phyloP scores from a whole-genome alignment of 2,113 vertebrate genomes.

The Rhinolophus ferrumequinum region DNA sequence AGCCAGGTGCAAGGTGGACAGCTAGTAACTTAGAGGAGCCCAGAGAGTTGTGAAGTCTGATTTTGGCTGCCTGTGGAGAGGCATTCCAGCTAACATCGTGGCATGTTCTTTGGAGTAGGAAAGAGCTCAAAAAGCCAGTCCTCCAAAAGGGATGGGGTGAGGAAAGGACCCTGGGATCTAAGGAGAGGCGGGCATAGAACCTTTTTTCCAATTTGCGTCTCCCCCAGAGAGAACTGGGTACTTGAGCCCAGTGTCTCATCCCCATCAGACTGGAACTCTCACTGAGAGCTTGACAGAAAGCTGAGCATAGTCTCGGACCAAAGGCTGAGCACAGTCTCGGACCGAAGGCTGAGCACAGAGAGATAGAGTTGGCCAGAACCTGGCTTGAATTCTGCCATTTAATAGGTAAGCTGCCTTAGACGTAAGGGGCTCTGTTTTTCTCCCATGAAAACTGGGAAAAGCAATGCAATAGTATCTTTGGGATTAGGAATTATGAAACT shows the following conservation, averaged over 20 bases:
- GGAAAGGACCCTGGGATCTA: not conserved
- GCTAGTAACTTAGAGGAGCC: not conserved
- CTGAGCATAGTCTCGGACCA: not conserved
- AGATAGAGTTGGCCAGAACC: not conserved
- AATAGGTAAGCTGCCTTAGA: not conserved
- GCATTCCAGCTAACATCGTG: rapidly evolving
- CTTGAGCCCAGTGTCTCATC: not conserved
- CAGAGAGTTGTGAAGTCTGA: not conserved
- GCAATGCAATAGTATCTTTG: not conserved
- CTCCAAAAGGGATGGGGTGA: not conserved
- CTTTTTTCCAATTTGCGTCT: not conserved
- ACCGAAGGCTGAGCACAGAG: not conserved
- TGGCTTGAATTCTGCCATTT: not conserved
- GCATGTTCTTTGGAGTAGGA: not conserved
- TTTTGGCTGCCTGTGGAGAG: not conserved
- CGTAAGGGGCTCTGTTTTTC: not conserved
- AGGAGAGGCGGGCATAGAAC: too few relatives aligned
- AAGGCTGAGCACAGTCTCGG: too few relatives aligned
- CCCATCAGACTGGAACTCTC: not conserved
- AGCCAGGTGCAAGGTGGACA: constrained; percentile 37
- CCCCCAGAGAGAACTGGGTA: not conserved
- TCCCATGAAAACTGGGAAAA: not conserved
- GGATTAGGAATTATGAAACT: not conserved
- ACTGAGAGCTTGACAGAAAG: not conserved
- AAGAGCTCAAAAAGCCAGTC: not conserved